A percentile compares a stretch with the other conserved stretches of the same genome.
Conservation (phyloP, 2,797 vertebrate genomes). For the Hydrocynus forskahlii region DNA sequence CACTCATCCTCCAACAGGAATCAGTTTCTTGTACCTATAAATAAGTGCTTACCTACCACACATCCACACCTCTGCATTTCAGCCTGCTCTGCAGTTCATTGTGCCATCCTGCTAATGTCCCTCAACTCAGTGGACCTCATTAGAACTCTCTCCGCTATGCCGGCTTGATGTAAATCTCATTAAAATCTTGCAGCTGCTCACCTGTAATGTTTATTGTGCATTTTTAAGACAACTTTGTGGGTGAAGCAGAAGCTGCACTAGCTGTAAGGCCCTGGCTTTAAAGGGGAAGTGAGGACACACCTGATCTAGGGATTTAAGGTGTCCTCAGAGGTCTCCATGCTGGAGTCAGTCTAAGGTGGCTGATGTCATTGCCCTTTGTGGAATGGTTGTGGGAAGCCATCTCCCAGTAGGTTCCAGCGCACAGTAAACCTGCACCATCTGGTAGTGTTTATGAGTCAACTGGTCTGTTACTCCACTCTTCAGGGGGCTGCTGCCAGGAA, state of each 20-base stretch:
- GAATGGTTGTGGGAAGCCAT: slow-evolving; percentile 19
- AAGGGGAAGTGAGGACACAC: slow-evolving; percentile 32
- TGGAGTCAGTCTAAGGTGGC: slow-evolving; percentile 15
- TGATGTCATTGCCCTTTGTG: slow-evolving; percentile 49
- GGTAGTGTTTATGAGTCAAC: slow-evolving; percentile 41
- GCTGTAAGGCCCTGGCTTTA: slow-evolving; percentile 5
- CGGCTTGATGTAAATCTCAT: slow-evolving; percentile 50
- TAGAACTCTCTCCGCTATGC: slow-evolving; percentile 46
- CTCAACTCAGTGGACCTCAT: slow-evolving; percentile 52
- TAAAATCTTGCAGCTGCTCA: slow-evolving; percentile 51
- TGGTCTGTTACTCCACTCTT: neutral
- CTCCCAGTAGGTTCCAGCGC: slow-evolving; percentile 27
- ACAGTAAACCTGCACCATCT: slow-evolving; percentile 27
- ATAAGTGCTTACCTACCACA: neutral
- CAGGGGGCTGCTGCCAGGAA: slow-evolving; percentile 3
- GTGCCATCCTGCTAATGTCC: slow-evolving; percentile 21
- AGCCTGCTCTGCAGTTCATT: neutral
- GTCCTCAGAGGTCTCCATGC: slow-evolving; percentile 23
- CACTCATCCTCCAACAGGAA: neutral
- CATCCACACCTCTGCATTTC: slow-evolving; percentile 20
- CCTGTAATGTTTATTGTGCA: slow-evolving; percentile 35
- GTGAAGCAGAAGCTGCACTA: slow-evolving; percentile 9
- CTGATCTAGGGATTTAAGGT: slow-evolving; percentile 2
- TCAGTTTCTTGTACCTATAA: neutral
- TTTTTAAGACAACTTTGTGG: slow-evolving; percentile 11